Evolutionary conservation across 2,888 invertebrate genomes (phyloP), one percentile per base, ranked within the genome.

Genomic region (Drosophila niveifrons): DNA sequence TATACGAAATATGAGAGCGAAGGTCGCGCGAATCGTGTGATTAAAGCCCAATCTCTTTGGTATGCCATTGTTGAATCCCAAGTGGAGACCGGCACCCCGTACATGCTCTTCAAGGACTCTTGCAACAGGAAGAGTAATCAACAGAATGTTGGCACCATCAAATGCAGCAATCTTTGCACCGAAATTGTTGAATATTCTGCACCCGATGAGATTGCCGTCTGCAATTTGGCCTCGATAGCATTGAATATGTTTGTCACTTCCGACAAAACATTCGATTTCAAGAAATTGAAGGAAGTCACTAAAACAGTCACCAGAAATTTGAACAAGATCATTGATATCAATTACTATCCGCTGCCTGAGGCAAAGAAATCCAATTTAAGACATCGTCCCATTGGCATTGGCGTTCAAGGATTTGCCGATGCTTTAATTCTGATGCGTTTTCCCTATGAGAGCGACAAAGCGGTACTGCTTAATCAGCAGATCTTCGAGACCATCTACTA

Each of bases 401-500:
- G 99, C 6, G 96, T 99, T 50, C 99, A 99, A 93, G 99, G 99
- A 3, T 93, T 99, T 70, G 99, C 99, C 0, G 99, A 99, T 93
- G 95, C 99, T 10, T 98, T 99, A 92, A 96, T 99, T 72, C 93
- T 98, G 50, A 96, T 99, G 97, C 94, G 98, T 51, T 94, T 95
- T 92, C 97, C 99, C 1, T 99, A 98, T 91, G 99, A 98, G 90
- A 97, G 97, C 90, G 94, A 95, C 57, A 94, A 96, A 89, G 98
- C 99, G 0, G 94, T 95, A 66, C 93, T 95, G 80, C 93, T 99
- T 18, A 99, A 99, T 93, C 96, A 95, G 80, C 96, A 98, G 91
- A 98, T 99, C 80, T 99, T 99, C 92, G 99, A 99, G 94, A 99
- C 99, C 0, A 95, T 99, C 77, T 99, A 99, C 92, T 98, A 96